A percentile compares a stretch with the other conserved stretches of the same genome.
Conservation (phyloP, 2,888 invertebrate species). For the Lamellibrachia columna region DNA sequence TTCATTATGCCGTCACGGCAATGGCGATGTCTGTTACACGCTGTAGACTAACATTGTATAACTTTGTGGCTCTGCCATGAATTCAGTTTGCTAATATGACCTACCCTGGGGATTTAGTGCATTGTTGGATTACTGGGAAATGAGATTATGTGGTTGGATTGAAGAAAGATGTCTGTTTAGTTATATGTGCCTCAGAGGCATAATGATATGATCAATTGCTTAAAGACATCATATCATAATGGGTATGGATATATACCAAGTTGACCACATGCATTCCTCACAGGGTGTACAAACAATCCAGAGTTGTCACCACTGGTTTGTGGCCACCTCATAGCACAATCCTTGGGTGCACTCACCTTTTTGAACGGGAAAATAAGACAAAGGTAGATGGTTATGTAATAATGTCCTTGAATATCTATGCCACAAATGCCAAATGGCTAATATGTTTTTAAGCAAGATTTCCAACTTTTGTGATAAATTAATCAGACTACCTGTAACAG, state of each 20-base stretch:
- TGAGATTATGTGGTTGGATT: background rate
- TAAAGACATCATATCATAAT: background rate
- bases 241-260: background rate
- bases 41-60: background rate
- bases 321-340: background rate
- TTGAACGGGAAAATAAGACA: background rate
- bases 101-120: background rate
- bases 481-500: too few species aligned
- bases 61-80: background rate
- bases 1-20: background rate
- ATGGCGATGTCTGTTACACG: background rate
- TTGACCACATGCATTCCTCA: background rate
- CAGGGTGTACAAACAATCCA: background rate
- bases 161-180: background rate
- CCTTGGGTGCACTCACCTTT: background rate
- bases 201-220: background rate
- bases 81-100: background rate
- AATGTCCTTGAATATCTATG: background rate
- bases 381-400: background rate
- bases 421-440: background rate
- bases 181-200: background rate
- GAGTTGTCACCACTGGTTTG: background rate
- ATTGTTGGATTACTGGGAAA: background rate
- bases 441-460: too few species aligned
- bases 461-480: too few species aligned